phyloP scores from a whole-genome alignment of 2,113 vertebrate species.

The Physeter macrocephalus region DNA sequence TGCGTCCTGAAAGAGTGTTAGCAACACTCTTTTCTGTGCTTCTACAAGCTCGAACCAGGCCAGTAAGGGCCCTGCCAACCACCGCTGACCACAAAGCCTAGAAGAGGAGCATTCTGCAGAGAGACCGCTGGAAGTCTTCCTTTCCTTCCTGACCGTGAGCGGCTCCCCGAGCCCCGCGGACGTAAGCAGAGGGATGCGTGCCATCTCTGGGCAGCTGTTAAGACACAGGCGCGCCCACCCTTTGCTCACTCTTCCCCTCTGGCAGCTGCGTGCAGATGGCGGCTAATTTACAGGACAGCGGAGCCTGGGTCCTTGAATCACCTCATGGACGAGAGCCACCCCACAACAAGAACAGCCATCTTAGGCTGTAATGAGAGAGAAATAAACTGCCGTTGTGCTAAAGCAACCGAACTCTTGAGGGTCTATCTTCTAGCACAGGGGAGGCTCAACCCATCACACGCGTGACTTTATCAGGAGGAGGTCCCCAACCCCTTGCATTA shows the following conservation, averaged over 20 bases:
- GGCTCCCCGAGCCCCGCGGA: rapidly evolving
- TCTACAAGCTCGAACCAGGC: neutral
- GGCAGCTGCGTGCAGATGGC: neutral
- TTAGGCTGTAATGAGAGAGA: neutral
- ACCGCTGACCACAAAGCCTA: neutral
- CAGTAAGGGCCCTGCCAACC: too few species aligned
- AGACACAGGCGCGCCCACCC: neutral
- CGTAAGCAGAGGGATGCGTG: rapidly evolving
- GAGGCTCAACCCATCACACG: rapidly evolving
- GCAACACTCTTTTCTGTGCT: neutral
- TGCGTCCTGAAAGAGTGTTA: too few species aligned
- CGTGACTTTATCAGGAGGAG: neutral
- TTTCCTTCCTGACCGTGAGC: neutral
- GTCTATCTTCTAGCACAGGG: neutral
- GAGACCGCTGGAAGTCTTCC: neutral
- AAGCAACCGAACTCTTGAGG: neutral
- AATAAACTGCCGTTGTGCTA: neutral
- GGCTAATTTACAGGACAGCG: neutral
- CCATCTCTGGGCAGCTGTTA: rapidly evolving
- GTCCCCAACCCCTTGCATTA: rapidly evolving
- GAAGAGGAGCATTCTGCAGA: neutral
- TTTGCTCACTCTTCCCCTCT: neutral
- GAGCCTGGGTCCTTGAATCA: neutral
- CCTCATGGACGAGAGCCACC: neutral
- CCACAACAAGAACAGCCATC: too few species aligned